Percentiles rank a stretch among this genome's conserved stretches.
phyloP scores from a whole-genome alignment of 2,888 invertebrate species.

The Orthosia gracilis region DNA sequence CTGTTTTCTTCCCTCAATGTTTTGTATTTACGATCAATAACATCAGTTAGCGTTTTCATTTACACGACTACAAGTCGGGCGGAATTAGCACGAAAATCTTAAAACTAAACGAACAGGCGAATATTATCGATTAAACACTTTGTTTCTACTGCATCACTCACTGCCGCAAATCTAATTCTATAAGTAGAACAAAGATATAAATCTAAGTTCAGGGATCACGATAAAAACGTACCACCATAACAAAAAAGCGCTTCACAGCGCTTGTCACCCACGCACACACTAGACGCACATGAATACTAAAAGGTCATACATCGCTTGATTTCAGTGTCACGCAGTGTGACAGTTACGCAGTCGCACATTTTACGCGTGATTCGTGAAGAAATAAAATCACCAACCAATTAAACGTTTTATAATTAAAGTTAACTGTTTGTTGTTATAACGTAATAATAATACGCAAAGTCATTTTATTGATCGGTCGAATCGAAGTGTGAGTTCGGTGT shows the following conservation, averaged over 20 bases:
- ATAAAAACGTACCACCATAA: conserved; percentile 65
- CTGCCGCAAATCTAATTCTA: conserved; percentile 44
- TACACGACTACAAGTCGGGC: too few relatives aligned
- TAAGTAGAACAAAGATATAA: conserved; percentile 62
- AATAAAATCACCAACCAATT: conserved; percentile 44
- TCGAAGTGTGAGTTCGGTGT: conserved; percentile 41
- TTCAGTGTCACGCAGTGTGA: conserved; percentile 64
- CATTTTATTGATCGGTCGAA: conserved; percentile 45
- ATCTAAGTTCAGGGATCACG: conserved; percentile 74
- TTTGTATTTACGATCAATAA: too few relatives aligned
- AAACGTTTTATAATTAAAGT: conserved; percentile 40
- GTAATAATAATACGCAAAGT: conserved; percentile 52
- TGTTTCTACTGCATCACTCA: background rate
- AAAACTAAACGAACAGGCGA: background rate
- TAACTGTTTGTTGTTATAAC: conserved; percentile 40
- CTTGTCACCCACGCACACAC: conserved; percentile 56
- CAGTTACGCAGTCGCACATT: conserved; percentile 31
- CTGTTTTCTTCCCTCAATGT: too few relatives aligned
- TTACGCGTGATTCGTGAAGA: conserved; percentile 43
- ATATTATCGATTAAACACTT: conserved; percentile 22
- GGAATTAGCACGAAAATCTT: too few relatives aligned
- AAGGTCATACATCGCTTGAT: conserved; percentile 70
- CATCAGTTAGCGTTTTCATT: too few relatives aligned
- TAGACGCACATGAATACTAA: conserved; percentile 61
- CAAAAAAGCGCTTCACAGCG: conserved; percentile 70